Evolutionary conservation across 2,797 vertebrate genomes (phyloP).

Genomic region (Pithecia hirsuta): DNA sequence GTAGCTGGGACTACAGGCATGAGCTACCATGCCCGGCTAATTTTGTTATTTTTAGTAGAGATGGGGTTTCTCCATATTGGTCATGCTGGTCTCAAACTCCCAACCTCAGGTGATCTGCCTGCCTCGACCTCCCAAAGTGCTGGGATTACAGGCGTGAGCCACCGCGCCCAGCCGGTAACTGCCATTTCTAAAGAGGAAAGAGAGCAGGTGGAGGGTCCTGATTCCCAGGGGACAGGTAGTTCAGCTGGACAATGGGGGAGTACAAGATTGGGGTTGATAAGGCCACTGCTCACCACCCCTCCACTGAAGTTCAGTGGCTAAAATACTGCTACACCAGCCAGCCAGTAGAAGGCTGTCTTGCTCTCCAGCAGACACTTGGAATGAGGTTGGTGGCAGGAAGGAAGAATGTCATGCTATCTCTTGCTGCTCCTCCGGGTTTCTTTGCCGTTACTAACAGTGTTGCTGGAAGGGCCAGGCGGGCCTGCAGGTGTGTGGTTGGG

Average conservation of each 20-base stretch:
- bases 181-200: slow-evolving; percentile 27
- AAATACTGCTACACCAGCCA: neutral
- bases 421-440: slow-evolving; percentile 89
- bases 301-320: slow-evolving; percentile 44
- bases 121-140: neutral
- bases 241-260: neutral
- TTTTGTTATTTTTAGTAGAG: neutral
- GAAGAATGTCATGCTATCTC: slow-evolving; percentile 84
- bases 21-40: neutral
- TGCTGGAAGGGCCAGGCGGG: slow-evolving; percentile 69
- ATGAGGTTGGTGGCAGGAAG: neutral
- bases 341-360: neutral
- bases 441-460: slow-evolving; percentile 89
- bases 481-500: slow-evolving; percentile 82
- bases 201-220: neutral
- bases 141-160: neutral
- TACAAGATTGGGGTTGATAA: neutral
- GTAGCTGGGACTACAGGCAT: neutral
- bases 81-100: neutral
- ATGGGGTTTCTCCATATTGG: no score
- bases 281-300: slow-evolving; percentile 2
- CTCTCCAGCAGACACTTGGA: neutral
- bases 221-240: slow-evolving; percentile 21
- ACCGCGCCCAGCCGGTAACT: neutral
- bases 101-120: neutral